Base-by-base conservation (phyloP, 2,797 vertebrate genomes). In the Calcarius lapponicus region DNA sequence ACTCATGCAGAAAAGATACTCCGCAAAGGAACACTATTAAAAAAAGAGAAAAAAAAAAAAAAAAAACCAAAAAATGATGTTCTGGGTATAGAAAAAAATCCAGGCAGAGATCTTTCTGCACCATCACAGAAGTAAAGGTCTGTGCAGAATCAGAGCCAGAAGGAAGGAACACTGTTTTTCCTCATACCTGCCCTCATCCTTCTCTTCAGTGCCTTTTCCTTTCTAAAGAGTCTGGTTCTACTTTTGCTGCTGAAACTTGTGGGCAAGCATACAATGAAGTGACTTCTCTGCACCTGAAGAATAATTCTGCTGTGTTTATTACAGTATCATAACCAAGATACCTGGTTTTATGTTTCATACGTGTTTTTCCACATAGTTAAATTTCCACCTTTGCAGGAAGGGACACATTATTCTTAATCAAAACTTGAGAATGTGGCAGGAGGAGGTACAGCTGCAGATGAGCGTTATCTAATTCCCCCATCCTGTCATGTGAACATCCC, bases 401-500 rank as follows among this genome's bases (percentile, higher is more conserved):
- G 92, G 93, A 86, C 70, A 60, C 86, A 96, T 96, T 88, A 72
- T 91, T 96, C 98, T 98, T 98, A 98, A 98, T 98, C 97, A 98
- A 97, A 97, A 95, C 60, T 92, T 93, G 74, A 84, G 76, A 91
- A 74, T 76, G 73, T 92, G 71, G 73, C 86, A 95, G 80, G 95
- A 92, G 91, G 83, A 92, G 95, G 97, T 97, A 91, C 93, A 96
- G 98, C 98, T 97, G 96, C 95, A 94, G 96, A 94, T 84, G 73
- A 61, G 87, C 88, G 69, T 96, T 96, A 97, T 98, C 94, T 97
- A 98, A 98, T 98, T 98, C 97, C 87, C 92, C 96, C 97, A 98
- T 98, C 98, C 98, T 97, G 97, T 98, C 98, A 97, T 96, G 97
- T 98, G 98, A 98, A 97, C 97, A 97, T 95, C 95, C 82, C 92